These are phyloP conservation scores for Oryzaephilus surinamensis DNA, from an alignment of 1,140 invertebrate genomes.

Conservation along the genomic window DNA sequence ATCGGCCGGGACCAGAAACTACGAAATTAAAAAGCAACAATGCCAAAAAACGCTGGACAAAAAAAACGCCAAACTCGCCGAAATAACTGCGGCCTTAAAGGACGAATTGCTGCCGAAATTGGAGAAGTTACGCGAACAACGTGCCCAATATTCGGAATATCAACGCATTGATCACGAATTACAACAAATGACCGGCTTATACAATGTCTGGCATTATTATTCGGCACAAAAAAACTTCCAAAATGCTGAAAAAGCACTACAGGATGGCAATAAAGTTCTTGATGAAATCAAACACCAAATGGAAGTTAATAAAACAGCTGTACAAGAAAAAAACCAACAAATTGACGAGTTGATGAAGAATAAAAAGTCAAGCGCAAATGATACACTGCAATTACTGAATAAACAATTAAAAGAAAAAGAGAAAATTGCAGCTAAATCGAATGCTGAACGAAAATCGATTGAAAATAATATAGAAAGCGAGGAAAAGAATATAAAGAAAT, in stretches of 20 bases:
- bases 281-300: too few relatives aligned
- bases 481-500: conserved; percentile 56
- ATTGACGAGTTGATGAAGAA: conserved; percentile 27
- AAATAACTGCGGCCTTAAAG: conserved; percentile 74
- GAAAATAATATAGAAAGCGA: conserved; percentile 60
- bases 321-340: conserved; percentile 39
- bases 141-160: conserved; percentile 77
- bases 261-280: conserved; percentile 42
- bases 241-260: conserved; percentile 44
- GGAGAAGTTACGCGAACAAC: conserved; percentile 76
- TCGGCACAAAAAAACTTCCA: conserved; percentile 41
- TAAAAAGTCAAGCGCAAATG: conserved; percentile 38
- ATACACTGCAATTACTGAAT: conserved; percentile 55
- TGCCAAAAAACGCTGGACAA: conserved; percentile 85
- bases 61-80: conserved; percentile 83
- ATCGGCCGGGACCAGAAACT: conserved; percentile 96
- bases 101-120: conserved; percentile 86
- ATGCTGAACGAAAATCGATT: conserved; percentile 55
- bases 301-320: conserved; percentile 46
- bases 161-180: conserved; percentile 74
- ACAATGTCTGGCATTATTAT: conserved; percentile 65
- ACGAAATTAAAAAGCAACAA: conserved; percentile 86
- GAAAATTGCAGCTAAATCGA: conserved; percentile 54
- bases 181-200: conserved; percentile 70
- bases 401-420: conserved; percentile 52